A percentile compares a stretch with the other conserved stretches of the same genome.
Evolutionary conservation across 2,888 invertebrate species (phyloP).

Genomic region (Pollenia angustigena): DNA sequence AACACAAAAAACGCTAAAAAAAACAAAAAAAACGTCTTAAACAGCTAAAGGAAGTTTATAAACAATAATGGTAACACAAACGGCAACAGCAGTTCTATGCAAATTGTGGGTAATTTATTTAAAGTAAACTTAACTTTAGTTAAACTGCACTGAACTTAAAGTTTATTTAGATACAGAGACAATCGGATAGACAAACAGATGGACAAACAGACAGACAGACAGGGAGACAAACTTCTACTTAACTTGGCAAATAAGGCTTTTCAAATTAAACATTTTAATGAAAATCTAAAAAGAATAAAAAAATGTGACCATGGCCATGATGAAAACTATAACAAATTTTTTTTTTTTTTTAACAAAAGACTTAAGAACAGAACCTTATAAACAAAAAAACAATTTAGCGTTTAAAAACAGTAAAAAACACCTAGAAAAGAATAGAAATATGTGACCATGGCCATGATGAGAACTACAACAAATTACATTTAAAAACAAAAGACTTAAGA

Average conservation of each 20-base stretch:
- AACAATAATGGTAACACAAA: slow-evolving; percentile 58
- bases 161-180: neutral
- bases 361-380: slow-evolving; percentile 1
- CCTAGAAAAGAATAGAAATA: slow-evolving; percentile 19
- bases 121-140: slow-evolving; percentile 32
- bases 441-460: slow-evolving; percentile 63
- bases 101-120: slow-evolving; percentile 70
- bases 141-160: slow-evolving; percentile 43
- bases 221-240: slow-evolving; percentile 54
- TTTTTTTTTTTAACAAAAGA: too few relatives aligned
- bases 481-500: neutral
- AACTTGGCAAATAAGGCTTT: slow-evolving; percentile 45
- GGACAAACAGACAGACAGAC: slow-evolving; percentile 20
- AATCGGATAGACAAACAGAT: neutral
- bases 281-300: neutral
- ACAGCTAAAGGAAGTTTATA: slow-evolving; percentile 34
- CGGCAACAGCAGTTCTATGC: slow-evolving; percentile 65
- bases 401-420: neutral
- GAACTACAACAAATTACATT: neutral
- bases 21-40: slow-evolving; percentile 4
- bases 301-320: too few relatives aligned
- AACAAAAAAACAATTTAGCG: neutral
- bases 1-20: slow-evolving; percentile 7
- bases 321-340: too few relatives aligned
- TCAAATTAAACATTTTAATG: slow-evolving; percentile 27